A percentile compares a stretch with the other conserved stretches of the same genome.
These are phyloP conservation scores for Drosophila murphyi DNA, from an alignment of 1,140 invertebrate genomes.

Conservation along the genomic window DNA sequence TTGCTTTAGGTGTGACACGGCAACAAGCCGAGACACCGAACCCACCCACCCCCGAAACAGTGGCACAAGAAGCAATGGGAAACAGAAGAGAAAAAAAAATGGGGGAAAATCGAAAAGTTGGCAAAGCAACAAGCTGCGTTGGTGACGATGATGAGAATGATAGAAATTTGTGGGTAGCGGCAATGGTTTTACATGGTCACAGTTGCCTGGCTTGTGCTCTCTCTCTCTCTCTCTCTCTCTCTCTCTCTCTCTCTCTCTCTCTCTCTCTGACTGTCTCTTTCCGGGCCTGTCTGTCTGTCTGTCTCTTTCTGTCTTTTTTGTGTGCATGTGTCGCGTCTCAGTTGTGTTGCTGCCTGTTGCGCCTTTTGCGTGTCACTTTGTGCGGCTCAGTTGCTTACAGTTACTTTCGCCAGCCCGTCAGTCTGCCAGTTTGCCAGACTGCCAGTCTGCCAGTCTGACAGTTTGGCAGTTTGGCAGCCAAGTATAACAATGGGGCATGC, in stretches of 20 bases:
- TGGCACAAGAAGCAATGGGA: slow-evolving; percentile 17
- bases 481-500: slow-evolving; percentile 63
- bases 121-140: slow-evolving; percentile 79
- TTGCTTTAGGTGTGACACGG: slow-evolving; percentile 30
- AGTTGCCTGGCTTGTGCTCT: slow-evolving; percentile 29
- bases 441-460: not conserved
- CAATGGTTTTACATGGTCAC: slow-evolving; percentile 46
- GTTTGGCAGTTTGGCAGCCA: slow-evolving; percentile 13
- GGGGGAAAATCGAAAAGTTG: slow-evolving; percentile 56
- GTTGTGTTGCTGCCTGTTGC: slow-evolving; percentile 64
- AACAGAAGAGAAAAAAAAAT: slow-evolving; percentile 11
- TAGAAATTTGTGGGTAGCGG: slow-evolving; percentile 31
- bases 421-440: not conserved
- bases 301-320: slow-evolving; percentile 22
- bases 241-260: slow-evolving; percentile 19
- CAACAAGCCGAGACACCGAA: not conserved
- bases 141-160: slow-evolving; percentile 64
- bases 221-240: slow-evolving; percentile 9
- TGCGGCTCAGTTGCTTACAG: slow-evolving; percentile 61
- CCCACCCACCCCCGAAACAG: not conserved
- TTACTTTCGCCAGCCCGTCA: slow-evolving; percentile 20
- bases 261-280: slow-evolving; percentile 16
- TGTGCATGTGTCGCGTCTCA: slow-evolving; percentile 10
- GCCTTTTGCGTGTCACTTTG: slow-evolving; percentile 72
- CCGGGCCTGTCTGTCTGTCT: slow-evolving; percentile 7